Base-by-base conservation (phyloP, 2,888 invertebrate genomes). In the Leptopilina drosophilae region DNA sequence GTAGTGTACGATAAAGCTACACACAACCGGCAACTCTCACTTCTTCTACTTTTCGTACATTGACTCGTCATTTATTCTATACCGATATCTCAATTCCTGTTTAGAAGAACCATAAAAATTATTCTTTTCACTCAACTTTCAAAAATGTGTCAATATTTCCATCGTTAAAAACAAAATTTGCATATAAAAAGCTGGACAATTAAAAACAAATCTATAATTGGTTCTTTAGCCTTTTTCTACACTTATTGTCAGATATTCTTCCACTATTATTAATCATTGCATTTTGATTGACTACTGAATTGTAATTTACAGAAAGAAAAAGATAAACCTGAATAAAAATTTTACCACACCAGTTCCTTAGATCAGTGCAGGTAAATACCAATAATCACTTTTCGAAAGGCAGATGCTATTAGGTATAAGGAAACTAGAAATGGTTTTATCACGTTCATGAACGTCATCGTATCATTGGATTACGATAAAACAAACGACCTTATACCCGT, bases 1-100 rank as follows among this genome's bases (percentile, higher is more conserved):
- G 84, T 83, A 85, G 79, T 78, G 81, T 77, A 84, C 82, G 88
- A 88, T 88, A 88, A 49, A 88, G 86, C 85, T 77, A 82, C 82
- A 83, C 85, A 85, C 87, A 84, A 82, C 80, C 85, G 81, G 80
- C 84, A 83, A 82, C 83, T 73, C 73, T 69, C 80, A 80, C 81
- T 66, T 64, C 77, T 82, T 81, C 82, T 84, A 81, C 82, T 82
- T 82, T 77, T 80, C 83, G 64, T 79, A 79, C 80, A 78, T 76
- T 80, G 69, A 75, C 76, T 83, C 78, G 79, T 83, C 87, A 85
- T 85, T 85, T 83, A 87, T 81, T 81, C 5, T 42, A 5, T 42
- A 80, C 42, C 79, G 75, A 80, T 77, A 77, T 81, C 5, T 26
- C 53, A 26, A 62, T 62, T 20, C 62, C 20, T 20, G 15, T 62